A percentile compares a stretch with the other conserved stretches of the same genome.
Conservation (phyloP, 2,113 vertebrate genomes). For the Paramisgurnus dabryanus region DNA sequence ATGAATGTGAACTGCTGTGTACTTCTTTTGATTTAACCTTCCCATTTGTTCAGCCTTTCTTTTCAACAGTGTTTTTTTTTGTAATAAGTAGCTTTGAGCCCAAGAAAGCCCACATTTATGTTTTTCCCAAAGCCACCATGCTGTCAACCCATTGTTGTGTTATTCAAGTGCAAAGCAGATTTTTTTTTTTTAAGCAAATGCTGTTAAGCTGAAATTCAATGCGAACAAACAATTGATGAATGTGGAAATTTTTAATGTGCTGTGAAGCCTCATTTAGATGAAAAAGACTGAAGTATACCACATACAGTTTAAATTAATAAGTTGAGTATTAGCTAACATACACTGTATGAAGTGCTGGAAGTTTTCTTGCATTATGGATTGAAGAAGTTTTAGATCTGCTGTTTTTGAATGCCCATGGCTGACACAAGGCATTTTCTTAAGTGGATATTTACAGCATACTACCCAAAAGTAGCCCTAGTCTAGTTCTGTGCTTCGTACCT, state of each 20-base stretch:
- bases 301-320: neutral
- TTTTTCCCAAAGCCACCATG: neutral
- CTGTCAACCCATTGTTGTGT: constrained; percentile 10
- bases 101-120: neutral
- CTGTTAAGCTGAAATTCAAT: constrained; percentile 1
- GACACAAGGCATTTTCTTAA: neutral
- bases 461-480: neutral
- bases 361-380: neutral
- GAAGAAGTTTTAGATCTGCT: neutral
- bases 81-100: neutral
- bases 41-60: neutral
- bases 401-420: too few species aligned
- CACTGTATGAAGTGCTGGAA: neutral
- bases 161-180: neutral
- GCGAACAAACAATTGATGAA: constrained; percentile 4
- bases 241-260: neutral
- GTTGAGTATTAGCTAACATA: neutral
- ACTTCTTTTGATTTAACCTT: constrained; percentile 6
- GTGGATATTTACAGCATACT: neutral
- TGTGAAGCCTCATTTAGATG: constrained; percentile 11
- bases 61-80: neutral
- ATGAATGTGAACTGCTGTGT: neutral
- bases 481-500: too few species aligned
- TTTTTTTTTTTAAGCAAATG: neutral
- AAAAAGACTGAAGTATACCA: neutral